Evolutionary conservation across 2,113 vertebrate species (phyloP), one percentile per base, ranked within the genome.

Genomic region (Psettodes erumei): DNA sequence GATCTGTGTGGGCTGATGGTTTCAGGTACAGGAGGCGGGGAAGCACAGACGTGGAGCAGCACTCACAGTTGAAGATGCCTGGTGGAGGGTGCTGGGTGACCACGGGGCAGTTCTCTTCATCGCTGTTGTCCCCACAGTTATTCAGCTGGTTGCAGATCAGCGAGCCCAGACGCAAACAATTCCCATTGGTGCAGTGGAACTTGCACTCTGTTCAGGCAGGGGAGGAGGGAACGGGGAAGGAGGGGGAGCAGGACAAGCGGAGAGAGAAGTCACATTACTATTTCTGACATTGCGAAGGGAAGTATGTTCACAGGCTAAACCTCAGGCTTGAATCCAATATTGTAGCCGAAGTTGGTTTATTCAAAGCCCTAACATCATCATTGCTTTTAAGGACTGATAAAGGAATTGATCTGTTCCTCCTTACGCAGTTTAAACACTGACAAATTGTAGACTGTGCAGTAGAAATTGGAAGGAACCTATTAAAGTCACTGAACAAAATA

Each of bases 111-210:
- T 97, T 96, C 89, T 98, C 97, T 93, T 99, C 97, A 90, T 98
- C 96, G 75, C 96, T 98, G 93, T 99, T 98, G 94, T 99, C 97
- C 69, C 96, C 97, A 91, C 97, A 98, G 93, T 98, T 96, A 77
- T 98, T 96, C 92, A 97, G 94, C 90, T 97, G 96, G 95, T 98
- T 98, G 94, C 97, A 99, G 94, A 99, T 95, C 94, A 97, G 88
- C 37, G 96, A 97, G 86, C 96, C 96, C 91, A 96, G 95, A 91
- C 96, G 95, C 93, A 98, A 94, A 93, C 97, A 98, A 91, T 97
- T 98, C 90, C 96, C 97, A 91, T 96, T 99, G 93, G 96, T 95
- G 91, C 97, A 98, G 95, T 95, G 96, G 95, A 98, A 99, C 95
- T 95, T 97, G 96, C 97, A 99, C 96, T 98, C 97, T 99, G 93